Conservation (phyloP, 2,113 vertebrate species). For the Erythrocercus mccallii region DNA sequence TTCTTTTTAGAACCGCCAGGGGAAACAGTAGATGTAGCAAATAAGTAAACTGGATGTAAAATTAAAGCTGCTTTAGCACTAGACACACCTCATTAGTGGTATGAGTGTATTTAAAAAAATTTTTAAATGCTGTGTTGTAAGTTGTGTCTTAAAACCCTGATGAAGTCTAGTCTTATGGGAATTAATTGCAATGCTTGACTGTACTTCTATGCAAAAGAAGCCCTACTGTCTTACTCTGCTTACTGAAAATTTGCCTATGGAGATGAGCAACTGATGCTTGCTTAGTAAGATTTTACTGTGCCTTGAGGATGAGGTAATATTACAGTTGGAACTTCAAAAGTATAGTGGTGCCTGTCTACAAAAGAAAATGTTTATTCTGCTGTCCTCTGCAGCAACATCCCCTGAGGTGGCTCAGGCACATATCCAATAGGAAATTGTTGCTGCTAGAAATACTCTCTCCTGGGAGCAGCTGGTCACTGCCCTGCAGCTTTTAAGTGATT, state of each 20-base stretch:
- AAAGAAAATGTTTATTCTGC: not conserved
- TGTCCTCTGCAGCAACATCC: not conserved
- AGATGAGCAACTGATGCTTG: not conserved
- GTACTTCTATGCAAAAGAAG: not conserved
- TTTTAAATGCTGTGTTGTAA: not conserved
- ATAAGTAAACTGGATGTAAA: not conserved
- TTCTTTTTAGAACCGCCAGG: not conserved
- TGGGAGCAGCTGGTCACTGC: not conserved
- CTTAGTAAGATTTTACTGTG: not conserved
- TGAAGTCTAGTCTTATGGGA: not conserved
- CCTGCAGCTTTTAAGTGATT: not conserved
- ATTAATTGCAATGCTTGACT: not conserved
- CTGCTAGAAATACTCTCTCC: not conserved
- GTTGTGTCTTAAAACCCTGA: not conserved
- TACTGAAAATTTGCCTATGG: conserved; percentile 15
- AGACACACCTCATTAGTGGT: not conserved
- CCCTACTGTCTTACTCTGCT: not conserved
- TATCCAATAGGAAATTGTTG: not conserved
- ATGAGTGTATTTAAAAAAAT: fast-evolving
- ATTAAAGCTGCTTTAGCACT: not conserved
- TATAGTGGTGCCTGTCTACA: not conserved
- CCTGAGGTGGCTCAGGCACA: not conserved
- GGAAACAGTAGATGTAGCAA: not conserved
- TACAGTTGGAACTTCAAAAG: not conserved
- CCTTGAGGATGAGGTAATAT: not conserved